These are phyloP conservation scores for Listrodromus nycthemerus DNA, from an alignment of 2,888 invertebrate genomes.

Conservation along the genomic window DNA sequence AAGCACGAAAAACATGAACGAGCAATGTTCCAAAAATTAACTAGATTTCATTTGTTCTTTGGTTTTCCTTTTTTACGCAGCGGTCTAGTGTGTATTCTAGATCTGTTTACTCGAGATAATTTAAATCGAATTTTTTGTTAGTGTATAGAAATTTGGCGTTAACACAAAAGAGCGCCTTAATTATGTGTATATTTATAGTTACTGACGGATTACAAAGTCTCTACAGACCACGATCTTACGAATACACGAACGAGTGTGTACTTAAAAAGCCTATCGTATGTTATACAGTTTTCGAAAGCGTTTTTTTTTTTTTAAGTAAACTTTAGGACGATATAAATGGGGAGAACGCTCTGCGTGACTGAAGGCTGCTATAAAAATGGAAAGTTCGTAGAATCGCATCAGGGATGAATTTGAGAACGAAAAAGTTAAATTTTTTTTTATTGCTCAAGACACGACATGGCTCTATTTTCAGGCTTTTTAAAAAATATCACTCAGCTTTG, in stretches of 20 bases:
- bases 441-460: conserved; percentile 21
- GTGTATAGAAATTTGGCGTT: conserved; percentile 54
- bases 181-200: conserved; percentile 48
- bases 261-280: conserved; percentile 33
- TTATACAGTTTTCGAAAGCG: conserved; percentile 18
- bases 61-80: conserved; percentile 36
- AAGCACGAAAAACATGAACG: conserved; percentile 36
- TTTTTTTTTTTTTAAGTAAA: conserved; percentile 2
- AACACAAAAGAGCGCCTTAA: conserved; percentile 63
- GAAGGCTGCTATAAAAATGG: conserved; percentile 14
- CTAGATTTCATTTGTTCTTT: conserved; percentile 39
- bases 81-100: neutral
- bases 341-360: neutral
- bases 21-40: conserved; percentile 61
- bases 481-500: conserved; percentile 23
- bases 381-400: conserved; percentile 1
- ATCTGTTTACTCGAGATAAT: conserved; percentile 4
- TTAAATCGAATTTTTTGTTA: conserved; percentile 42
- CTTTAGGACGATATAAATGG: conserved; percentile 5
- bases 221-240: conserved; percentile 13
- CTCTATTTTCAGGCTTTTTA: neutral
- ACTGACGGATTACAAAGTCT: conserved; percentile 23
- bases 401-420: neutral
- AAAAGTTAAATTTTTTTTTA: neutral
- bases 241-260: conserved; percentile 32